Conservation (phyloP, 35 echinoderm and acorn worm species). For the Stichopus chloronotus region DNA sequence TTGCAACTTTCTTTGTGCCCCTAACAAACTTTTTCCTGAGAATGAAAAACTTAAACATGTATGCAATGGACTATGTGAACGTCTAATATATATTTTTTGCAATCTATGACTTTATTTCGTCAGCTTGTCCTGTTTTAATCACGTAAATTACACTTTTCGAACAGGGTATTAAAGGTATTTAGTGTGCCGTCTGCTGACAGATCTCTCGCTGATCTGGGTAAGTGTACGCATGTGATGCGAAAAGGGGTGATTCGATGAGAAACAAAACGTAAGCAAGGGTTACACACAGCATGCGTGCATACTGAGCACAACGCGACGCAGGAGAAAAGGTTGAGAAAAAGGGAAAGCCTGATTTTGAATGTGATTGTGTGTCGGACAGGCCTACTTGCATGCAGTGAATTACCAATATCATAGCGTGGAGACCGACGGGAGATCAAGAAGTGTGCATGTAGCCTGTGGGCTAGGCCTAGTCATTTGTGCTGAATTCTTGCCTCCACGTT, state of each 20-base stretch:
- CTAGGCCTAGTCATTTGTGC: neutral
- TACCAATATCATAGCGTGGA: neutral
- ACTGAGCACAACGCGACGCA: neutral
- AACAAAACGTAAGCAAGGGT: neutral
- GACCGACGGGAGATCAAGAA: neutral
- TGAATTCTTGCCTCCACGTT: neutral
- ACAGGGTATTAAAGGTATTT: neutral
- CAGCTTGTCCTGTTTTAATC: neutral
- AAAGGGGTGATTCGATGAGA: neutral
- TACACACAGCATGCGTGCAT: neutral
- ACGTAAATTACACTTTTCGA: neutral
- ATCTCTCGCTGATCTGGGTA: slow-evolving; percentile 2
- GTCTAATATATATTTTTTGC: neutral
- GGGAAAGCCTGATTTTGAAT: neutral
- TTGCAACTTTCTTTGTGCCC: neutral
- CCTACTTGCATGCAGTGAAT: too few relatives aligned
- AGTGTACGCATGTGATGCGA: neutral
- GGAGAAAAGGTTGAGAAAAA: neutral
- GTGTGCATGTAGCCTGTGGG: neutral
- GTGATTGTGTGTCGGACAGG: neutral
- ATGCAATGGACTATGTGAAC: neutral
- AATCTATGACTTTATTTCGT: neutral
- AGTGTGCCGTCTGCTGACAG: neutral
- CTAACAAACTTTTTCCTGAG: neutral
- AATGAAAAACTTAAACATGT: neutral